Base-by-base conservation (phyloP, 2,113 vertebrate genomes). In the Apteryx mantelli region DNA sequence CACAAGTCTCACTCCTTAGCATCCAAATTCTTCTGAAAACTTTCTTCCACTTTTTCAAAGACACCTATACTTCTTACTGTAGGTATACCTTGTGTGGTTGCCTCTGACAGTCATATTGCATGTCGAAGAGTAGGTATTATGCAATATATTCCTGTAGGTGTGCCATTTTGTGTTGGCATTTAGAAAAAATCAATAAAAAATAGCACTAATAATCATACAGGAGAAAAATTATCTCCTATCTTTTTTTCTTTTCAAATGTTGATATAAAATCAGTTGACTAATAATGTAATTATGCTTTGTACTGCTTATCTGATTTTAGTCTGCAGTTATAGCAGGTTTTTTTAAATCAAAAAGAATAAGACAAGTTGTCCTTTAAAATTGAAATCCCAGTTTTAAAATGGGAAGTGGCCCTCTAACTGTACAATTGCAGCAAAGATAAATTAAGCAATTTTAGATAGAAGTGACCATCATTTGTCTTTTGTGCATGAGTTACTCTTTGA, bases 71-170 rank as follows among this genome's bases (percentile, higher is more conserved):
- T 21, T 42, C 13, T 24, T 19, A 6, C 46, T 9, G 2, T 19
- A 9, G 22, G 4, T 12, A 0, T 26, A 1, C 24, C 7, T 50
- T 3, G 9, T 50, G 55, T 0, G 2, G 81, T 19, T 63, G 56
- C 55, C 32, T 53, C 52, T 40, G 58, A 18, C 30, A 11, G 61
- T 61, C 80, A 19, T 2, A 0, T 7, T 56, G 68, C 40, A 0
- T 22, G 40, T 48, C 68, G 22, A n/a, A 36, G 42, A 46, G 32
- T 10, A 38, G 55, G 7, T 28, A 11, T 11, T 30, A 30, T 1
- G 0, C 13, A 13, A 53, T 60, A 5, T 14, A 38, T 58, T 76
- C 38, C 71, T 28, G 10, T 19, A 16, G 60, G 12, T 44, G 66
- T 83, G 56, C 53, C 25, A 4, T 73, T 79, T 50, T 74, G 40